Conservation (phyloP, 2,888 invertebrate species). For the Biston betularia region DNA sequence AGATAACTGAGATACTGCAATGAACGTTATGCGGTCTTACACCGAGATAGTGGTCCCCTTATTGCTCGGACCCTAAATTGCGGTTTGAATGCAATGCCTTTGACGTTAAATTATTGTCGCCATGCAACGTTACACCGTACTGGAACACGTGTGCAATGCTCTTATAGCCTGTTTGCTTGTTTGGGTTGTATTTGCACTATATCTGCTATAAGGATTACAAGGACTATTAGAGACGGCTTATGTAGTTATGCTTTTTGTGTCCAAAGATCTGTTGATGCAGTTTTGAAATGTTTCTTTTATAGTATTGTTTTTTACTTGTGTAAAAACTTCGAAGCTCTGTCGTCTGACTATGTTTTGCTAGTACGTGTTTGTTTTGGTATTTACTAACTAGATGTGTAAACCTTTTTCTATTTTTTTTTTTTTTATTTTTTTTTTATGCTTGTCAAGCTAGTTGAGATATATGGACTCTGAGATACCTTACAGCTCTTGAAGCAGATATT, state of each 20-base stretch:
- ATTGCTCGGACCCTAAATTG: slow-evolving; percentile 85
- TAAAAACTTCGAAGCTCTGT: neutral
- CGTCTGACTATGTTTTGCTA: too few species aligned
- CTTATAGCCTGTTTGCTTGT: slow-evolving; percentile 62
- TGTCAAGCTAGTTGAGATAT: too few species aligned
- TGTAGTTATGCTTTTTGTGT: neutral
- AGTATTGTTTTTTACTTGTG: neutral
- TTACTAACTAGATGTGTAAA: too few species aligned
- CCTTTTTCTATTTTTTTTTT: too few species aligned
- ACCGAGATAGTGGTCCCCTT: slow-evolving; percentile 74
- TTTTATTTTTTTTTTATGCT: too few species aligned
- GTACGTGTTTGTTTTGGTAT: too few species aligned
- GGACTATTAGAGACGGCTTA: slow-evolving; percentile 20
- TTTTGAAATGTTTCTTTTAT: too few species aligned
- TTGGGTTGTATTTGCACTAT: slow-evolving; percentile 42
- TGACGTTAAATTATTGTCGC: slow-evolving; percentile 85
- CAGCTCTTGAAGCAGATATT: too few species aligned
- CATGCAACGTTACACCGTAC: slow-evolving; percentile 76
- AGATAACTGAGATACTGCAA: slow-evolving; percentile 9
- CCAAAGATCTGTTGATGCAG: neutral
- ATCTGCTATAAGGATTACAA: slow-evolving; percentile 51
- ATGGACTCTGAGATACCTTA: too few species aligned
- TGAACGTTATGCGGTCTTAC: slow-evolving; percentile 4
- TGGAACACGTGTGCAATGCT: slow-evolving; percentile 75
- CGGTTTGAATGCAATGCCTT: slow-evolving; percentile 84